phyloP scores from a whole-genome alignment of 2,888 invertebrate genomes.

The Apoderus coryli region DNA sequence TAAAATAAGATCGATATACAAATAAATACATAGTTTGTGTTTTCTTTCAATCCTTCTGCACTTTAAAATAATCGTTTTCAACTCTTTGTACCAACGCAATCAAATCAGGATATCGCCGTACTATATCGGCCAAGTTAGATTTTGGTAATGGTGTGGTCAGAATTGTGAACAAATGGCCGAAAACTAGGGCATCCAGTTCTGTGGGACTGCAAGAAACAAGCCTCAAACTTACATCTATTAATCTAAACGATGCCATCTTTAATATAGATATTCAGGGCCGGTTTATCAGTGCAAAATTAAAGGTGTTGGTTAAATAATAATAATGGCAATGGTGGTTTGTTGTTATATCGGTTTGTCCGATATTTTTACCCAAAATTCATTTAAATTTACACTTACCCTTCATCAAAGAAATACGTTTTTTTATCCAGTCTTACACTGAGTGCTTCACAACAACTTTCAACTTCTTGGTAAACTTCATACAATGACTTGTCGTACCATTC shows the following conservation, averaged over 20 bases:
- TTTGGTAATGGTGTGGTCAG: constrained; percentile 81
- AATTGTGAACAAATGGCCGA: constrained; percentile 93
- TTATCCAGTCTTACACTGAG: constrained; percentile 72
- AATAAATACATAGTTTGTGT: constrained; percentile 6
- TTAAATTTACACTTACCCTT: constrained; percentile 41
- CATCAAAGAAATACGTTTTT: constrained; percentile 68
- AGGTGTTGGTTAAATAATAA: constrained; percentile 3
- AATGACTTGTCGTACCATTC: constrained; percentile 71
- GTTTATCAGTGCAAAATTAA: too few relatives aligned
- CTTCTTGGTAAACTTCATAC: constrained; percentile 62
- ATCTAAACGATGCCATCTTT: too few relatives aligned
- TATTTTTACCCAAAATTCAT: too few relatives aligned
- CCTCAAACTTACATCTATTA: too few relatives aligned
- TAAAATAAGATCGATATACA: too few relatives aligned
- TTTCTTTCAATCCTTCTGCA: too few relatives aligned
- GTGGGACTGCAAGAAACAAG: too few relatives aligned
- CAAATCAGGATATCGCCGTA: constrained; percentile 60
- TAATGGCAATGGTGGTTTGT: too few relatives aligned
- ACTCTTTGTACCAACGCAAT: constrained; percentile 72
- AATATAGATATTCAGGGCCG: constrained; percentile 4
- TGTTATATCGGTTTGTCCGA: too few relatives aligned
- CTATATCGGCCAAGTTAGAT: constrained; percentile 63
- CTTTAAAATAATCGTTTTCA: constrained; percentile 70
- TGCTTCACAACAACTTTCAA: constrained; percentile 76
- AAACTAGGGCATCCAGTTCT: constrained; percentile 89